Base-by-base conservation (phyloP, 2,113 vertebrate species). In the Pterocles burchelli region DNA sequence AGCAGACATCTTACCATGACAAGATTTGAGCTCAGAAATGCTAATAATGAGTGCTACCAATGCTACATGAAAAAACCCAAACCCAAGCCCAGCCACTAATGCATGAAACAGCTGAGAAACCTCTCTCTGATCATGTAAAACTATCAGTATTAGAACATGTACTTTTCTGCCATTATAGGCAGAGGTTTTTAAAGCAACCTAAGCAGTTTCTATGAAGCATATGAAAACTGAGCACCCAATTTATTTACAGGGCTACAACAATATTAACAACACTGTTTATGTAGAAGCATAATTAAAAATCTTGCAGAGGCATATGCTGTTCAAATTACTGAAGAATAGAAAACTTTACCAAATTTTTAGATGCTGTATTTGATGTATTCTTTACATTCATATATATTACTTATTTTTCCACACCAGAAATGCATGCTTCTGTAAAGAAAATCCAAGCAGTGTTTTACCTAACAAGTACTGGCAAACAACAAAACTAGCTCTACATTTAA, bases 21-120 rank as follows among this genome's bases (percentile, higher is more conserved):
- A 81, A 75, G 81, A 75, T 46, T 45, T 75, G 72, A 95, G 59
- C 59, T 95, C 63, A 82, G 88, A 82, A 92, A 89, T 46, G 31
- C 33, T 67, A 48, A 66, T 41, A 63, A 18, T 34, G 14, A 41
- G 14, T 41, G 41, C 41, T 41, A 13, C 41, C 41, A 41, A 41
- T 63, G 72, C 52, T 81, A 21, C 11, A 28, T 17, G 24, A 58
- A 77, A 86, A 66, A 66, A 36, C 1, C 25, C 36, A 65, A 89
- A 81, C 13, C 24, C 21, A 49, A 52, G 13, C 49, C 89, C 62
- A 78, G 45, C 21, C 22, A 73, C 1, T 13, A 88, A 46, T 62
- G 26, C 31, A 57, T 67, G 26, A 43, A 92, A 77, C n/a, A 45
- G 43, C 15, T 51, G 51, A 88, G 55, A 73, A 88, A 57, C 88